phyloP scores from a whole-genome alignment of 2,797 vertebrate species.

The Epinephelus awoara region DNA sequence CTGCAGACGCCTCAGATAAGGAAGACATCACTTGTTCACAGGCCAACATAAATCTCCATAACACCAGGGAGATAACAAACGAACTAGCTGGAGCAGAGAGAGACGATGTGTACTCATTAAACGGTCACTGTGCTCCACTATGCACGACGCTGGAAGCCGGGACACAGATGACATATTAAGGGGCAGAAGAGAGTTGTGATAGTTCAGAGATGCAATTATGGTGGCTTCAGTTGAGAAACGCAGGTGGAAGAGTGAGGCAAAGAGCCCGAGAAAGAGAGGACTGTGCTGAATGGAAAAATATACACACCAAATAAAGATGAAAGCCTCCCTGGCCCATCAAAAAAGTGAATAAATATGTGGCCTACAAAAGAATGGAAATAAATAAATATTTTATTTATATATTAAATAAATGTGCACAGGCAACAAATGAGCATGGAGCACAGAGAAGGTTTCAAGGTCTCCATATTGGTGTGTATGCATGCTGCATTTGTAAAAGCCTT shows the following conservation, averaged over 20 bases:
- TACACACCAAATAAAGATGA: conserved; percentile 29
- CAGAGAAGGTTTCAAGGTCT: not conserved
- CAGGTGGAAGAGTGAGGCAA: conserved; percentile 43
- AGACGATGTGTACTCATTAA: conserved; percentile 49
- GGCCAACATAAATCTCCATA: conserved; percentile 50
- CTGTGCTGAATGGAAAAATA: not conserved
- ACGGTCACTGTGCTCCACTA: not conserved
- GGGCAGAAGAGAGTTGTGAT: conserved; percentile 37
- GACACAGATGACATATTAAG: conserved; percentile 13
- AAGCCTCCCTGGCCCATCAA: conserved; percentile 27
- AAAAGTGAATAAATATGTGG: not conserved
- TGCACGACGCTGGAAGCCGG: conserved; percentile 5
- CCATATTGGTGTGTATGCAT: not conserved
- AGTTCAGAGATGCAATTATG: conserved; percentile 51
- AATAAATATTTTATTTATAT: not conserved
- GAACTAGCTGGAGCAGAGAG: conserved; percentile 16
- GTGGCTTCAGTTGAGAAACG: conserved; percentile 40
- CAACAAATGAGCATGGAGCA: not conserved
- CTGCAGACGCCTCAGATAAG: conserved; percentile 47
- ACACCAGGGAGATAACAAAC: conserved; percentile 38
- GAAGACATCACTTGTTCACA: conserved; percentile 51
- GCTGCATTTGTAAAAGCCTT: conserved; percentile 5
- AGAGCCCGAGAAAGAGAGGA: conserved; percentile 15
- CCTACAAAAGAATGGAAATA: conserved; percentile 1
- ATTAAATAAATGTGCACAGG: not conserved